Percentiles rank a stretch among this genome's conserved stretches.
Evolutionary conservation across 2,888 invertebrate genomes (phyloP).

Genomic region (Stenotaenia linearis): DNA sequence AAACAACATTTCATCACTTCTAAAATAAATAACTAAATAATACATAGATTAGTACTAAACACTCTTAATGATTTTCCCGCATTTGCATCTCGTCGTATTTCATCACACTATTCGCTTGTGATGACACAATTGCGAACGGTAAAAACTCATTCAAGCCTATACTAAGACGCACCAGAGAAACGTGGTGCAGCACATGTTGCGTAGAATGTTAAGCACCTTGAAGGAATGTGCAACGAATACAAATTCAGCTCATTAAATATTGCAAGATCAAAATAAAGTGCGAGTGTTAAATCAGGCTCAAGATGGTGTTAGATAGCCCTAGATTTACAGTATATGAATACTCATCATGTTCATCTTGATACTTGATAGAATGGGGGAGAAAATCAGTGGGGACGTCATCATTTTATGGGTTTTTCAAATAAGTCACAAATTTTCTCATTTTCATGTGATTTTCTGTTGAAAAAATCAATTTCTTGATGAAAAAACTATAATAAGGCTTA

Average conservation of each 20-base stretch:
- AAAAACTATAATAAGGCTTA: too few species aligned
- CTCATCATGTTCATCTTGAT: neutral
- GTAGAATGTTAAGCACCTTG: neutral
- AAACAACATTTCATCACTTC: neutral
- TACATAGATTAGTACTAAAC: too few species aligned
- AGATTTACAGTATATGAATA: neutral
- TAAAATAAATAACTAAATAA: neutral
- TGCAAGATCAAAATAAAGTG: neutral
- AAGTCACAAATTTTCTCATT: too few species aligned
- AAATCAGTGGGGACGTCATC: neutral
- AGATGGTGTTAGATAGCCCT: neutral
- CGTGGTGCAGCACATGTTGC: constrained; percentile 13
- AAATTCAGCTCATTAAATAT: neutral
- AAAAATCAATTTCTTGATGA: too few species aligned
- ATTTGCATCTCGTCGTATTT: neutral
- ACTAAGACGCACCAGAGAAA: neutral
- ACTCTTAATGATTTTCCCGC: too few species aligned
- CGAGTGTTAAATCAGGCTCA: neutral
- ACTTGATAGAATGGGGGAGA: neutral
- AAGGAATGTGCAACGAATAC: neutral
- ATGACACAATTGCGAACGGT: neutral
- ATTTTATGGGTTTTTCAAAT: too few species aligned
- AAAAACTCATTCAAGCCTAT: neutral
- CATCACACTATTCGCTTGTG: neutral
- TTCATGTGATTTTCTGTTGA: too few species aligned